A percentile compares a stretch with the other conserved stretches of the same genome.
phyloP scores from a whole-genome alignment of 2,888 invertebrate genomes.

The Heliconius ethilla region DNA sequence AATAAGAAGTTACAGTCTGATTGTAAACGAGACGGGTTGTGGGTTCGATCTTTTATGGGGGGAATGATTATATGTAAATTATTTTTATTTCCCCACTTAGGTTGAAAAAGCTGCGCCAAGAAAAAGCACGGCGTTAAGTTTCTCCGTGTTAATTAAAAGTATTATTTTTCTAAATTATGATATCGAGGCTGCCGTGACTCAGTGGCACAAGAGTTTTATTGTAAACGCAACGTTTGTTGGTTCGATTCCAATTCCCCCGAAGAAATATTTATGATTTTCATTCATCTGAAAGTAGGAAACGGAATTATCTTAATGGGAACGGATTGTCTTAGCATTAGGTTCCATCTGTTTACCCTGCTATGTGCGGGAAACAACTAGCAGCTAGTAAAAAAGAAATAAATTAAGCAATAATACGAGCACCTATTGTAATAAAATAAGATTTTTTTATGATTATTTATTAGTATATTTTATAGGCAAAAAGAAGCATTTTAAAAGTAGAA shows the following conservation, averaged over 20 bases:
- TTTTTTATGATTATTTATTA: too few species aligned
- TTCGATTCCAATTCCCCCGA: too few species aligned
- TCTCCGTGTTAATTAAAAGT: neutral
- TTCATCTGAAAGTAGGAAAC: too few species aligned
- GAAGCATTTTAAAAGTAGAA: neutral
- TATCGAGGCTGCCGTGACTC: neutral
- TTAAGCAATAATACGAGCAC: too few species aligned
- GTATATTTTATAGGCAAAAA: neutral
- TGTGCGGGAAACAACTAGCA: too few species aligned
- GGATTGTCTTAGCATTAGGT: too few species aligned
- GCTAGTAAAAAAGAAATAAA: too few species aligned
- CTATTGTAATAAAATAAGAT: neutral
- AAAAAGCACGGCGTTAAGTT: neutral
- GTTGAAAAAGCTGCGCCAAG: neutral
- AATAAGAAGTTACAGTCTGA: neutral
- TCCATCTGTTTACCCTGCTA: too few species aligned
- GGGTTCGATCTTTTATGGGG: accelerated
- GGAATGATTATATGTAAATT: neutral
- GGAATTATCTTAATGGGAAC: too few species aligned
- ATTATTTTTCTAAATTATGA: neutral
- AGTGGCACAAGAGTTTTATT: too few species aligned
- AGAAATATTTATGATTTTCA: too few species aligned
- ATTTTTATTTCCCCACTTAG: neutral
- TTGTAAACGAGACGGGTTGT: neutral
- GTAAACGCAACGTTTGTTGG: too few species aligned